Conservation (phyloP, 1,140 invertebrate species). For the Homarus americanus region DNA sequence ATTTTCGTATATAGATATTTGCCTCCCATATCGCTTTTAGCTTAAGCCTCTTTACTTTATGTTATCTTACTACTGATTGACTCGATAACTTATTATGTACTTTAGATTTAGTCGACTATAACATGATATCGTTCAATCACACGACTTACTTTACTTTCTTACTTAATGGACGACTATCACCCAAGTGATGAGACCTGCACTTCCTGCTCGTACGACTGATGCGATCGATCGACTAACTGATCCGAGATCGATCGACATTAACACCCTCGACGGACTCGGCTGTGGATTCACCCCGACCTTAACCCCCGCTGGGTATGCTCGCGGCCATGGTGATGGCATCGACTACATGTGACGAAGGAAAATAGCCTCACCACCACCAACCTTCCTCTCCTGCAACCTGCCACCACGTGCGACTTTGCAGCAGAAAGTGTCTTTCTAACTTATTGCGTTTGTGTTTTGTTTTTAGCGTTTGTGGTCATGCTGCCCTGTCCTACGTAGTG, state of each 20-base stretch:
- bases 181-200: background rate
- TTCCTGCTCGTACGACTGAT: background rate
- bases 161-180: background rate
- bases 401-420: conserved; percentile 8
- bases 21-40: no score
- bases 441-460: background rate
- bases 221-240: no score
- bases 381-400: background rate
- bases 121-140: background rate
- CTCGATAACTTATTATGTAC: no score
- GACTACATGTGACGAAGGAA: conserved; percentile 34
- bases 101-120: background rate
- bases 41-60: no score
- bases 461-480: background rate
- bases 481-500: background rate
- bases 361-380: conserved; percentile 1
- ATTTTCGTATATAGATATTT: no score
- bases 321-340: conserved; percentile 33
- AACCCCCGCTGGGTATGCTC: conserved; percentile 52
- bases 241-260: background rate
- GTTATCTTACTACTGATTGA: no score
- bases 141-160: background rate
- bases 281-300: conserved; percentile 51
- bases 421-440: background rate
- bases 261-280: background rate